Conservation (phyloP, 2,113 vertebrate species). For the Fregata magnificens region DNA sequence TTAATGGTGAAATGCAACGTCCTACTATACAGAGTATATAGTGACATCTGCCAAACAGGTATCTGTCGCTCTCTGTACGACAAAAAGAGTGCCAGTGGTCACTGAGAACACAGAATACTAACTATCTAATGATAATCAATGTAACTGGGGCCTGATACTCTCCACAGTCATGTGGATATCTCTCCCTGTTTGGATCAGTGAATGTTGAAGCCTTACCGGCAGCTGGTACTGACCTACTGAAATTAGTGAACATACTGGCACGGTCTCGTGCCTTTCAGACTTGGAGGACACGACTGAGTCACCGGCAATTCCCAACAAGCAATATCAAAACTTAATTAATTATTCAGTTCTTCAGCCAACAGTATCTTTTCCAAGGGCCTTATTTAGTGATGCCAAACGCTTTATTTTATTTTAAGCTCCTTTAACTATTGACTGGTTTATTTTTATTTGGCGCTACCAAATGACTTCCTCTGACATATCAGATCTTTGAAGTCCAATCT, state of each 20-base stretch:
- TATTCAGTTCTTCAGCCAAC: background rate
- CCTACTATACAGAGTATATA: background rate
- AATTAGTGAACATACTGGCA: background rate
- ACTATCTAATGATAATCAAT: rapidly evolving
- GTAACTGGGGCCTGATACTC: rapidly evolving
- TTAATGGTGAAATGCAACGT: rapidly evolving
- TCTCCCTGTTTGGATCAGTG: background rate
- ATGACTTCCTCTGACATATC: background rate
- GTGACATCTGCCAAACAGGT: background rate
- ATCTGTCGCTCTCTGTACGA: background rate
- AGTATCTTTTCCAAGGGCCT: background rate
- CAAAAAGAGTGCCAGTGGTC: background rate
- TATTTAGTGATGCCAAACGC: background rate
- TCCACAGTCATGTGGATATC: too few relatives aligned
- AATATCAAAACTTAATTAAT: background rate
- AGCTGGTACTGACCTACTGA: background rate
- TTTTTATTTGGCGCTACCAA: background rate
- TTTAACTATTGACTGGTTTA: background rate
- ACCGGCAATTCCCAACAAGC: background rate
- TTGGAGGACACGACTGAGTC: background rate
- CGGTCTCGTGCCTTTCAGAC: background rate
- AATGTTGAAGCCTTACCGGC: background rate
- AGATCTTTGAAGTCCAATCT: background rate
- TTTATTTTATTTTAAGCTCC: background rate
- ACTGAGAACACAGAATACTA: background rate